These are phyloP conservation scores for Platichthys stellatus DNA, from an alignment of 2,113 vertebrate species.

Conservation along the genomic window DNA sequence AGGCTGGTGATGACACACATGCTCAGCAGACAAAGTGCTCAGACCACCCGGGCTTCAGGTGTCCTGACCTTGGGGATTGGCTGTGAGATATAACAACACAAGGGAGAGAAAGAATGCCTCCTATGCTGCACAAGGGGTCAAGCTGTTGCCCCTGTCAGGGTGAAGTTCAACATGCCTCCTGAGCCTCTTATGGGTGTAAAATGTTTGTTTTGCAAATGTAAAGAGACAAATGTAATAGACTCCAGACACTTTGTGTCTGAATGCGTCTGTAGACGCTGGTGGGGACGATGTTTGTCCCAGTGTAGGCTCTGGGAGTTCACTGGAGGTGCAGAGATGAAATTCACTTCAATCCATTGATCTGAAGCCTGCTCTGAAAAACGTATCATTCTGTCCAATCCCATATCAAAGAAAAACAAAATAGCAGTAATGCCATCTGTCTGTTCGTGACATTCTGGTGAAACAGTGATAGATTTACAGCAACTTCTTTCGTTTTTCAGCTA, in stretches of 20 bases:
- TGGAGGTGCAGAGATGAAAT: constrained; percentile 44
- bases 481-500: constrained; percentile 79
- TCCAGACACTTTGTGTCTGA: constrained; percentile 5
- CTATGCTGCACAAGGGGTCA: constrained; percentile 61
- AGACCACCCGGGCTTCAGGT: constrained; percentile 74
- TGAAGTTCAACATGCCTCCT: constrained; percentile 64
- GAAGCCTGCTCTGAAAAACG: constrained; percentile 64
- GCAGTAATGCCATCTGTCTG: constrained; percentile 79
- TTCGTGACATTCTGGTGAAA: constrained; percentile 80
- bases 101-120: constrained; percentile 65
- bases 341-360: constrained; percentile 66
- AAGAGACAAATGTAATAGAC: constrained; percentile 25
- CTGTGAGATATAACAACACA: constrained; percentile 77
- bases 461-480: constrained; percentile 82
- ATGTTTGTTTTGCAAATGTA: constrained; percentile 26
- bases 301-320: constrained; percentile 41
- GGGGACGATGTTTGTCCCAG: constrained; percentile 19
- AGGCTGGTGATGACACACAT: constrained; percentile 78
- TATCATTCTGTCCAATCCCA: constrained; percentile 76
- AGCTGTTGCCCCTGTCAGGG: constrained; percentile 48
- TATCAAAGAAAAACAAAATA: constrained; percentile 83
- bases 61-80: constrained; percentile 79
- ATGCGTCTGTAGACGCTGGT: constrained; percentile 7
- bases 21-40: constrained; percentile 75
- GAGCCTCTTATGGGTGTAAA: constrained; percentile 35